Percentiles rank a stretch among this genome's conserved stretches.
Conservation (phyloP, 2,888 invertebrate genomes). For the Meliscaeva auricollis region DNA sequence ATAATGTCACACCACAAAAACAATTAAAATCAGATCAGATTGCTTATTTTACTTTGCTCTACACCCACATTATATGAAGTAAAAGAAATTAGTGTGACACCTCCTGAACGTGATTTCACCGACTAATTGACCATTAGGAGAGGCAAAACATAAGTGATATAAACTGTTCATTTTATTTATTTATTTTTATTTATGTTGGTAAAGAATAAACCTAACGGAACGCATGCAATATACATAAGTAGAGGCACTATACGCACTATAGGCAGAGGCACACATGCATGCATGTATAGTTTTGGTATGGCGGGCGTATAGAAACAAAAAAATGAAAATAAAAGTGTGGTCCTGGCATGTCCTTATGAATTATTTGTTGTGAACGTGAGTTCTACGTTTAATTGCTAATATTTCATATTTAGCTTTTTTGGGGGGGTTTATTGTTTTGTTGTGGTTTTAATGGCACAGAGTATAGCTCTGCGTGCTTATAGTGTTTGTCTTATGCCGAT, state of each 20-base stretch:
- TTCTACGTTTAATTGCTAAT: slow-evolving; percentile 62
- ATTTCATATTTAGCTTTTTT: slow-evolving; percentile 60
- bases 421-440: slow-evolving; percentile 45
- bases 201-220: not conserved
- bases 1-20: not conserved
- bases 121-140: slow-evolving; percentile 4
- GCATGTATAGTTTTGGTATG: no score
- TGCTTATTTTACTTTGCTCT: not conserved
- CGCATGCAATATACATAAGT: not conserved
- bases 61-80: not conserved
- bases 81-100: slow-evolving; percentile 12
- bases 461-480: slow-evolving; percentile 1
- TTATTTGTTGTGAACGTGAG: slow-evolving; percentile 66
- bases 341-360: slow-evolving; percentile 60
- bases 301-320: not conserved
- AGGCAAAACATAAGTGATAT: slow-evolving; percentile 17
- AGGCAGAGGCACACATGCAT: not conserved
- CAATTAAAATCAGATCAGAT: slow-evolving; percentile 27
- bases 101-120: slow-evolving; percentile 11
- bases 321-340: not conserved
- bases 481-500: slow-evolving; percentile 3
- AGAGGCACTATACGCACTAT: not conserved
- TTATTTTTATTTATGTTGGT: no score
- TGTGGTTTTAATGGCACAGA: slow-evolving; percentile 57
- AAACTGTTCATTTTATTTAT: slow-evolving; percentile 21